Conservation (phyloP, 1,140 invertebrate genomes). For the Megalopta genalis region DNA sequence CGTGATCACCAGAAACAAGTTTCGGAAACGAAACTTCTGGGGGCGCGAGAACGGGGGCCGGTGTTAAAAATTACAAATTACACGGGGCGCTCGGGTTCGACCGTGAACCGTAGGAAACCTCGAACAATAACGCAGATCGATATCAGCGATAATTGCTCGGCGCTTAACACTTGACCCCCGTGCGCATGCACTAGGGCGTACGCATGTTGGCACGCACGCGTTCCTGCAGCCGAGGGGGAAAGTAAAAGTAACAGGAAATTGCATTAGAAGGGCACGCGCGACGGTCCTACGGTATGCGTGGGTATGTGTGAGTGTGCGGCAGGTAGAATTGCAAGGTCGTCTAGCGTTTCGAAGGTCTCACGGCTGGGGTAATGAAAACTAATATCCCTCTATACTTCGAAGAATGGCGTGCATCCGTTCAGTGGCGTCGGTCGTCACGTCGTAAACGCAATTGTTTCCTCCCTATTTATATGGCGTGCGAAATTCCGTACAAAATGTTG, state of each 20-base stretch:
- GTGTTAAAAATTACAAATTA: slow-evolving; percentile 15
- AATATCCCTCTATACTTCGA: slow-evolving; percentile 10
- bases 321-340: slow-evolving; percentile 39
- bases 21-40: not conserved
- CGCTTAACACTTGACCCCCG: slow-evolving; percentile 53
- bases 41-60: no score
- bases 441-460: not conserved
- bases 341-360: slow-evolving; percentile 23
- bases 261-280: slow-evolving; percentile 20
- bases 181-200: slow-evolving; percentile 28
- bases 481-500: no score
- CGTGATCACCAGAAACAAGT: not conserved
- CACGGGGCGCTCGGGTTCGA: slow-evolving; percentile 15
- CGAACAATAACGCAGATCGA: slow-evolving; percentile 48
- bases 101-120: not conserved
- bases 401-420: slow-evolving; percentile 5
- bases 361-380: slow-evolving; percentile 30
- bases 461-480: not conserved
- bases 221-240: slow-evolving; percentile 26
- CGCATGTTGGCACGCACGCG: slow-evolving; percentile 16
- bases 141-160: slow-evolving; percentile 46
- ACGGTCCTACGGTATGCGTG: not conserved
- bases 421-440: not conserved
- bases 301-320: not conserved
- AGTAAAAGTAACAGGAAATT: slow-evolving; percentile 52